phyloP scores from a whole-genome alignment of 2,113 vertebrate species.

The Edolisoma coerulescens region DNA sequence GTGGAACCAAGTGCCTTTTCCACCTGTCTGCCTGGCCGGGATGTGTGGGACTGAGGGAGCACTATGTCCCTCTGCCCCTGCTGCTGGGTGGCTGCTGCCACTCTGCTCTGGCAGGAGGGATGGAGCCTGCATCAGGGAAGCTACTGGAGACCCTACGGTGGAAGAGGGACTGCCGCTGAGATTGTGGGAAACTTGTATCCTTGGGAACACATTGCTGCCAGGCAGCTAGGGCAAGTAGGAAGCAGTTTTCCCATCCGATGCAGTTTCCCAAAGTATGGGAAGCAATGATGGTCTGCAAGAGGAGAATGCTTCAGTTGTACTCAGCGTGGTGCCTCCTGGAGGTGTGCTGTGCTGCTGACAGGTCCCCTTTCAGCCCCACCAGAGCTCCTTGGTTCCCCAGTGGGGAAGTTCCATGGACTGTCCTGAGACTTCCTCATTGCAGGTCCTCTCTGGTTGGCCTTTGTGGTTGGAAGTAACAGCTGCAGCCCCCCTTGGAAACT shows the following conservation, averaged over 20 bases:
- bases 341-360: neutral
- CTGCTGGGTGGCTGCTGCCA: neutral
- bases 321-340: neutral
- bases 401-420: neutral
- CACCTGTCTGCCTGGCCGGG: rapidly evolving
- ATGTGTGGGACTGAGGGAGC: neutral
- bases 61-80: rapidly evolving
- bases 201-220: neutral
- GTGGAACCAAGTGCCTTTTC: rapidly evolving
- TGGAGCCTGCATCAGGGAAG: neutral
- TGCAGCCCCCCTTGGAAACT: neutral
- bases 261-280: neutral
- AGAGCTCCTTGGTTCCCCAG: neutral
- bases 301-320: neutral
- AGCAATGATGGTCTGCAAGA: neutral
- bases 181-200: neutral
- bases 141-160: neutral
- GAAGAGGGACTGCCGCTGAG: neutral
- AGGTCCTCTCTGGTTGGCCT: rapidly evolving
- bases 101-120: neutral
- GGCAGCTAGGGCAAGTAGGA: neutral
- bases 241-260: neutral
- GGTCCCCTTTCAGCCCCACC: neutral
- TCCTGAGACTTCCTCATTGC: neutral
- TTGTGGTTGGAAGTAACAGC: neutral